A percentile compares a stretch with the other conserved stretches of the same genome.
Evolutionary conservation across 2,888 invertebrate genomes (phyloP).

Genomic region (Aphidoletes aphidimyza): DNA sequence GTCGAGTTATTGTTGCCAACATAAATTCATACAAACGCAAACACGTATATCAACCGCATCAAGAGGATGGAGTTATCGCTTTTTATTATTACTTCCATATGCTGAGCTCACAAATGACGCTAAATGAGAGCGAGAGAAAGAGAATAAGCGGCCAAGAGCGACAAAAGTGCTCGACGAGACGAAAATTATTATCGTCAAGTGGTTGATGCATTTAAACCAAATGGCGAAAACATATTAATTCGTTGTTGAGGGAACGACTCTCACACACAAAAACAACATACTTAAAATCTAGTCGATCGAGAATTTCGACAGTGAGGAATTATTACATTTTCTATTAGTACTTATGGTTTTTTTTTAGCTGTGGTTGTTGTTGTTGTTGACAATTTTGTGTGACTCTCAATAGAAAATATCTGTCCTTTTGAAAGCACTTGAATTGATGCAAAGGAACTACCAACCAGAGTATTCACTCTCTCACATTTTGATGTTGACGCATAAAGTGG

Average conservation of each 20-base stretch:
- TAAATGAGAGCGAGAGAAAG: background rate
- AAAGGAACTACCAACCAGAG: no score
- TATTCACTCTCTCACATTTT: no score
- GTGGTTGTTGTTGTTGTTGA: no score
- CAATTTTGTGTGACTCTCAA: no score
- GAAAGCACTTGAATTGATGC: background rate
- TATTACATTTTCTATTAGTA: constrained; percentile 18
- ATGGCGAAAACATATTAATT: background rate
- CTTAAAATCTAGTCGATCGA: background rate
- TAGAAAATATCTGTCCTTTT: background rate
- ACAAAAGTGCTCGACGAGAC: constrained; percentile 20
- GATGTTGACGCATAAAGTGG: no score
- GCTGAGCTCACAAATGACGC: background rate
- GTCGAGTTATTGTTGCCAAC: no score
- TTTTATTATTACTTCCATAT: constrained; percentile 21
- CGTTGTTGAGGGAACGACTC: background rate
- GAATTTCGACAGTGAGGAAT: background rate
- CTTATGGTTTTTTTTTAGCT: background rate
- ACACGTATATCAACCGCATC: background rate
- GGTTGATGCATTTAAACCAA: constrained; percentile 21
- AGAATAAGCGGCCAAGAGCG: no score
- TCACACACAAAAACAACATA: no score
- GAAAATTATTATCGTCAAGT: constrained; percentile 36
- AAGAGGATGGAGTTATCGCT: background rate
- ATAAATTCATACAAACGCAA: background rate